Evolutionary conservation across 2,113 vertebrate genomes (phyloP), one percentile per base, ranked within the genome.

Genomic region (Tursiops truncatus): DNA sequence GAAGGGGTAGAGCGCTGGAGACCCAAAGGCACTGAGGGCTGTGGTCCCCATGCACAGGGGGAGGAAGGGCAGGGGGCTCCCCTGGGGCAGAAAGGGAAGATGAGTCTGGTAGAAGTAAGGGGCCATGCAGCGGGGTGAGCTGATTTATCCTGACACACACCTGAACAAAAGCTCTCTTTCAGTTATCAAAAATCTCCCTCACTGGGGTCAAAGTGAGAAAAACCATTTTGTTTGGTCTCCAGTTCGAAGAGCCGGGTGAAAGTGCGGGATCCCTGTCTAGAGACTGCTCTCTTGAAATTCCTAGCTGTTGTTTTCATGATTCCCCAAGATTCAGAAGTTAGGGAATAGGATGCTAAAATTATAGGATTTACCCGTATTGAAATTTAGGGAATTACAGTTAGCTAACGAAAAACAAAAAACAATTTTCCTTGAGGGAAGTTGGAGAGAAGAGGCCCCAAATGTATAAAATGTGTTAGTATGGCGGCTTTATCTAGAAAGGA

Each of bases 151-250:
- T 85, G 96, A 84, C 0, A 28, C 92, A 98, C 88, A 90, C 60
- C 87, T 84, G 89, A 94, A 98, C 97, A 97, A 98, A 95, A 97
- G 92, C 92, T 83, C 90, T 96, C 97, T 97, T 97, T 97, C 6
- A 8, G 89, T 97, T 98, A 93, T 97, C 95, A 84, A 85, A 92
- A 92, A 95, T 95, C 97, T 96, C 86, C 92, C 60, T 95, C 44
- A 1, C 87, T 7, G 31, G 56, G 95, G 97, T 95, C 97, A 97
- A 81, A 94, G 87, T 68, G 91, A 96, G 95, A 95, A 96, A 97
- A 95, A 62, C 63, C 83, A 80, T 77, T 85, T 83, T 15, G 0
- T 73, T 76, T 36, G 85, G 91, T 95, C 96, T 87, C 92, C 96
- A 96, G 92, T 84, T 94, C 65, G 65, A 86, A 81, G 53, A 94